Percentiles rank a stretch among this genome's conserved stretches.
phyloP scores from a whole-genome alignment of 2,113 vertebrate genomes.

The Micromys minutus region DNA sequence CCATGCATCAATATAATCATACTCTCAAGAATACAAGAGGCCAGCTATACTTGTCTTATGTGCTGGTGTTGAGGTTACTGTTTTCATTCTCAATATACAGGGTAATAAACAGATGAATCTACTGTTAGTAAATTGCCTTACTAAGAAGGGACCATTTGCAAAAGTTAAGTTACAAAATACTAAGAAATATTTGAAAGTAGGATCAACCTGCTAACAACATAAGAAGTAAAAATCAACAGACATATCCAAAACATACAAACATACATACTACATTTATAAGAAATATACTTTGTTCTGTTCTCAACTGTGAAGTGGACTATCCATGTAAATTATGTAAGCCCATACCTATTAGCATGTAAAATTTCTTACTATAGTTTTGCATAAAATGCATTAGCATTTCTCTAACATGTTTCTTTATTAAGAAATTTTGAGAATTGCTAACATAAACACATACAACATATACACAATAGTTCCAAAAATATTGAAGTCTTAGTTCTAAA shows the following conservation, averaged over 20 bases:
- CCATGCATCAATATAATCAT: background rate
- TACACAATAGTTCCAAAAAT: background rate
- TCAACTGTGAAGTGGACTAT: background rate
- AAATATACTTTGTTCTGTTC: background rate
- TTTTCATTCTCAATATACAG: background rate
- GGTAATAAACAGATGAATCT: background rate
- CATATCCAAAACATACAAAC: background rate
- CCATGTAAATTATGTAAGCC: background rate
- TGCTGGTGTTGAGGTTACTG: background rate
- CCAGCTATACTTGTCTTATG: background rate
- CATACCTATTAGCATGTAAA: background rate
- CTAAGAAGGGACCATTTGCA: background rate
- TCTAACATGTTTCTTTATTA: background rate
- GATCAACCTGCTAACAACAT: background rate
- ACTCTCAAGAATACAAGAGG: background rate
- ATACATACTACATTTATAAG: background rate
- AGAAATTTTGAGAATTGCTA: background rate
- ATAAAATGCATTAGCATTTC: background rate
- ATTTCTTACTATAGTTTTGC: background rate
- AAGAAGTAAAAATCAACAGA: background rate
- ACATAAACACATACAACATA: background rate
- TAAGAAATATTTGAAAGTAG: background rate
- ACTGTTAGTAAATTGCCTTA: background rate
- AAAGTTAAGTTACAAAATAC: background rate
- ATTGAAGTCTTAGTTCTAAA: background rate